Evolutionary conservation across 1,140 invertebrate species (phyloP), one percentile per base, ranked within the genome.

Genomic region (Drosophila virilis): DNA sequence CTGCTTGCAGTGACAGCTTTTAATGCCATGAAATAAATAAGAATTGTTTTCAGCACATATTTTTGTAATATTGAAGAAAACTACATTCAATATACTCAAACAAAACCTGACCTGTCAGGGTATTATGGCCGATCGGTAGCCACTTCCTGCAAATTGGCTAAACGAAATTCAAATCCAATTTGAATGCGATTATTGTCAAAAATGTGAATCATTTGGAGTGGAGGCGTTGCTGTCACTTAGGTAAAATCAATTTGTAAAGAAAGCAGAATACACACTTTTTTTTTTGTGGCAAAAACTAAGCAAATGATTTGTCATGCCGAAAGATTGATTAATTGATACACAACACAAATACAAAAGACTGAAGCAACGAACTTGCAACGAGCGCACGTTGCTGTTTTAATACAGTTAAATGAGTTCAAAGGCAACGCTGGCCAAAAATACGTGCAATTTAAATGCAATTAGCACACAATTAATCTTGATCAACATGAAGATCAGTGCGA

Each of bases 391-490:
- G 50, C 59, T 45, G 42, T 35, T 69, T 62, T 57, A 59, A 45
- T 43, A 38, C 37, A 22, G 70, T 45, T 65, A 68, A 69, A 45
- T 75, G 55, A 38, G 28, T 46, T 45, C 15, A 38, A 32, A 33
- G 33, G 55, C 15, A 74, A 66, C 69, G 42, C 42, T 58, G 58
- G 6, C 48, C 65, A 60, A 65, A 60, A 50, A 61, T 33, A 22
- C 67, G 60, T 17, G 15, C 51, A 54, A 77, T 84, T 70, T 73
- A 51, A 80, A 81, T 68, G 69, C 74, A 84, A 85, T 84, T 84
- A 85, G 64, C 75, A 88, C 74, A 78, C 78, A 62, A 85, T 86
- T 86, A 81, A 85, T 85, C 82, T 75, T 82, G 52, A 82, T 86
- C 74, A 86, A 72, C 51, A 67, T 33, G 15, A 45, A 32, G 5